phyloP scores from a whole-genome alignment of 2,113 vertebrate species.

The Dasyornis broadbenti region DNA sequence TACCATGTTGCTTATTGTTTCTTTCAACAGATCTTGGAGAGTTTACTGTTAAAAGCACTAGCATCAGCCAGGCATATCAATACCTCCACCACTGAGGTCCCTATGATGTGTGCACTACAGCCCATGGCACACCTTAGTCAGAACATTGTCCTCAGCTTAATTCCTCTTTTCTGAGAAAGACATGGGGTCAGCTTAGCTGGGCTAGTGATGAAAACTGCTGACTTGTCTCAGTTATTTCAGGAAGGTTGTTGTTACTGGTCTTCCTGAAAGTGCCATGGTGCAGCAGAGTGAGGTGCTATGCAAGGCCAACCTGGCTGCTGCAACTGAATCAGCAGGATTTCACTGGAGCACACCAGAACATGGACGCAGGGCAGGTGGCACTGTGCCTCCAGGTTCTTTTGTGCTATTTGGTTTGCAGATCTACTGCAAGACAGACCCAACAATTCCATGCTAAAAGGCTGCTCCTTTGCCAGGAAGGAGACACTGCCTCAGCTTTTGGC shows the following conservation, averaged over 20 bases:
- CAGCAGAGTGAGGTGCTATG: background rate
- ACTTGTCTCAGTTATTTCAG: background rate
- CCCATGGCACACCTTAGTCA: background rate
- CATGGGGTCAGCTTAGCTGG: background rate
- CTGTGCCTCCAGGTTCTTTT: background rate
- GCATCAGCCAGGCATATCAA: background rate
- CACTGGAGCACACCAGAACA: background rate
- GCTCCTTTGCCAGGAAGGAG: background rate
- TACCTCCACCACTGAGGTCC: background rate
- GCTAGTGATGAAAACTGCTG: background rate
- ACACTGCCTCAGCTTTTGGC: background rate
- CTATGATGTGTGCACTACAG: background rate
- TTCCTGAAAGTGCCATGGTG: background rate
- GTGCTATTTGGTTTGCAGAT: background rate
- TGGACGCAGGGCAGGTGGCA: rapidly evolving
- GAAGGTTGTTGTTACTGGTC: background rate
- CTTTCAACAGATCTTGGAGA: background rate
- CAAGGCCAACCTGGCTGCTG: background rate
- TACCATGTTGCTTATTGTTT: background rate
- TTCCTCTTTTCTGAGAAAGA: background rate
- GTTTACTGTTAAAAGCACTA: background rate
- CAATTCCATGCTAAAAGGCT: background rate
- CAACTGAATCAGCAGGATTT: background rate
- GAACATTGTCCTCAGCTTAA: background rate
- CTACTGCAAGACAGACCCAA: background rate